Evolutionary conservation across 2,113 vertebrate genomes (phyloP), one percentile per base, ranked within the genome.

Genomic region (Eretmochelys imbricata): DNA sequence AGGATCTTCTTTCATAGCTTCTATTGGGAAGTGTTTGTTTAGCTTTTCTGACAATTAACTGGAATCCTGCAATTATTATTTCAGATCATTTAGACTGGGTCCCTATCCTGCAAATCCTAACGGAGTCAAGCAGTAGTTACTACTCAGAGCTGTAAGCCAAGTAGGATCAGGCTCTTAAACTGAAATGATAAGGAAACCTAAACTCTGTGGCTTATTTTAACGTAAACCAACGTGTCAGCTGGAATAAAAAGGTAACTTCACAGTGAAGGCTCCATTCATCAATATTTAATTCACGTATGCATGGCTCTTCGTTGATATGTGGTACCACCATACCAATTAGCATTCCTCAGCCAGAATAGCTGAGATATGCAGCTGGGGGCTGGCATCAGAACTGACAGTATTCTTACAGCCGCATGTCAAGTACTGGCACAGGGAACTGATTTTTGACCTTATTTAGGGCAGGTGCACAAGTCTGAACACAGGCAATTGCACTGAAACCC

Each of bases 331-430:
- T 22, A 91, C 19, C 25, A 80, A 49, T 96, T 97, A 94, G 93
- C 89, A 95, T n/a, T 48, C 87, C 19, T 88, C 87, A 95, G 29
- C 46, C 81, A 62, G 55, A 94, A 57, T 84, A 96, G 90, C 87
- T 95, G 87, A 96, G 83, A 42, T 91, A 54, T 81, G 83, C 19
- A 91, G 83, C 87, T 95, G 93, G 81, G 78, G 53, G 19, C 72
- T 91, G 85, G 83, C 90, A 92, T 92, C 89, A 91, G 91, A 82
- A 85, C 87, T 96, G 89, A 96, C 79, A 95, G 85, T 69, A 94
- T 50, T 79, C 91, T 84, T 94, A 46, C 84, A 84, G 90, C 89
- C 62, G 46, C 54, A 88, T 50, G 92, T 95, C 81, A 93, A 46
- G 62, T 79, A 57, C 7, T 96, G 94, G 93, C 94, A 96, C 29